phyloP scores from a whole-genome alignment of 2,113 vertebrate species.

The Microcebus murinus region DNA sequence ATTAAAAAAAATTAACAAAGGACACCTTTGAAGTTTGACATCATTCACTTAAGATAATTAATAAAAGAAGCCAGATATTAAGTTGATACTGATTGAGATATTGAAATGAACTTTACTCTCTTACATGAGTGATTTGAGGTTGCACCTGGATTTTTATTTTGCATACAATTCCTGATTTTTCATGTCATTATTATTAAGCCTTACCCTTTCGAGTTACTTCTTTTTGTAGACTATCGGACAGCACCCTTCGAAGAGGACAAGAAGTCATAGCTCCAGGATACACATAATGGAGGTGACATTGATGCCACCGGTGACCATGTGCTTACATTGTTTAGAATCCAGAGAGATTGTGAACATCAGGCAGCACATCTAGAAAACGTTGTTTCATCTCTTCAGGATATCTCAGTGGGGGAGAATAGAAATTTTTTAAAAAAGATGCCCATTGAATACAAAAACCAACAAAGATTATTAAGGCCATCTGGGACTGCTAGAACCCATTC shows the following conservation, averaged over 20 bases:
- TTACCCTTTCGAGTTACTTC: background rate
- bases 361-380: too few species aligned
- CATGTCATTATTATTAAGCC: background rate
- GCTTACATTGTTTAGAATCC: background rate
- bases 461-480: background rate
- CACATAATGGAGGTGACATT: background rate
- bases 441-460: background rate
- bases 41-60: background rate
- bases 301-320: background rate
- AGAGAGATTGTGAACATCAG: background rate
- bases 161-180: background rate
- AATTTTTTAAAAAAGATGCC: background rate
- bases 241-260: background rate
- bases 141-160: background rate
- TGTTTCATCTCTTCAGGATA: background rate
- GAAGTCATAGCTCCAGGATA: background rate
- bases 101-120: background rate
- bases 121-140: background rate
- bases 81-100: background rate
- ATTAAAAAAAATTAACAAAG: conserved; percentile 7
- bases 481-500: background rate
- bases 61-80: background rate
- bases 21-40: background rate
- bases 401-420: background rate
- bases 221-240: background rate